Conservation (phyloP, 2,113 vertebrate genomes). For the Grammomys surdaster region DNA sequence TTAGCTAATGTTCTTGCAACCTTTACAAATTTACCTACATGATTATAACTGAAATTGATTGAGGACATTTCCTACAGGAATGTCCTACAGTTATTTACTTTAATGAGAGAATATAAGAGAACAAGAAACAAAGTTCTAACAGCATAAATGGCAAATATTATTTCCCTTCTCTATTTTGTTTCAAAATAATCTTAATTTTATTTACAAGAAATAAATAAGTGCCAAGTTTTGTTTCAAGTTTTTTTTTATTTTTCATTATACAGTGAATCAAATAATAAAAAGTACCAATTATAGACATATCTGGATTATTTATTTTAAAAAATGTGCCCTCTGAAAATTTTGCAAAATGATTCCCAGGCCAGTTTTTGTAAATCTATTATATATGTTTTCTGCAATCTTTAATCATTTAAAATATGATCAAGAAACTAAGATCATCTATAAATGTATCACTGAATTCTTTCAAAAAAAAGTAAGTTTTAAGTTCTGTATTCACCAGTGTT, state of each 20-base stretch:
- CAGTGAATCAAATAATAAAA: slow-evolving; percentile 37
- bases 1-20: slow-evolving; percentile 49
- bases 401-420: not conserved
- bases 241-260: not conserved
- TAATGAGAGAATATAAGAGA: slow-evolving; percentile 31
- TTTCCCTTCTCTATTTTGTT: not conserved
- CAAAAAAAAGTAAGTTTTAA: not conserved
- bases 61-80: slow-evolving; percentile 48
- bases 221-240: not conserved
- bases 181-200: slow-evolving; percentile 49
- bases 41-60: slow-evolving; percentile 60
- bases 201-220: slow-evolving; percentile 29
- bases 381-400: not conserved
- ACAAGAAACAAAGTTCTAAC: slow-evolving; percentile 63
- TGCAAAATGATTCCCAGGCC: not conserved
- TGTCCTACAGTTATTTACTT: slow-evolving; percentile 60
- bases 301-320: slow-evolving; percentile 23
- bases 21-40: slow-evolving; percentile 70
- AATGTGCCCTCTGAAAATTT: not conserved
- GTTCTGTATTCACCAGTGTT: not conserved
- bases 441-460: not conserved
- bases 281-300: not conserved
- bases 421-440: not conserved
- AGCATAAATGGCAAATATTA: not conserved
- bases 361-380: not conserved